Conservation (phyloP, 2,797 vertebrate species). For the Phrynocephalus forsythii region DNA sequence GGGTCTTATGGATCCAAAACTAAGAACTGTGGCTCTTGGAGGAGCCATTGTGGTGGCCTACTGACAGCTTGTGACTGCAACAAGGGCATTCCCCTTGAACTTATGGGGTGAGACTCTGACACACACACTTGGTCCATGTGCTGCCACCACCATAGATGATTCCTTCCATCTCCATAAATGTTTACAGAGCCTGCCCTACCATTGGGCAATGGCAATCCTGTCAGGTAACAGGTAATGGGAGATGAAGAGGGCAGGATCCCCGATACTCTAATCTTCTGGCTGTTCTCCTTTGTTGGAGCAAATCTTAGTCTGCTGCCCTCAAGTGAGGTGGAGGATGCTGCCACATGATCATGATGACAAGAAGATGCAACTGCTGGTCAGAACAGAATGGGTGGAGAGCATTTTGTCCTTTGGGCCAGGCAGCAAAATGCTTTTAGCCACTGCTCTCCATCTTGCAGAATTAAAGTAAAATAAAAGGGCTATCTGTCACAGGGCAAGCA, state of each 20-base stretch:
- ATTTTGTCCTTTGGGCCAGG: not conserved
- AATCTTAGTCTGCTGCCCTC: too few species aligned
- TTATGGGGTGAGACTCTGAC: too few species aligned
- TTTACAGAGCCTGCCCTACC: not conserved
- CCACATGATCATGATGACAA: not conserved
- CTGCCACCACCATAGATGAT: too few species aligned
- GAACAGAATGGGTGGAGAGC: not conserved
- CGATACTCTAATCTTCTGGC: not conserved
- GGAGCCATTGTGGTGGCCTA: not conserved
- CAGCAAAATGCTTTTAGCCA: too few species aligned
- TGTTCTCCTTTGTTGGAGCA: not conserved
- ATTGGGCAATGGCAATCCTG: not conserved
- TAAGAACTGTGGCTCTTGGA: not conserved
- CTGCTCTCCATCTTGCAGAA: too few species aligned
- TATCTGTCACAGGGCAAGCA: too few species aligned
- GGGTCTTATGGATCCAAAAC: too few species aligned
- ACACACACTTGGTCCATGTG: too few species aligned
- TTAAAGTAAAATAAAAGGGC: too few species aligned
- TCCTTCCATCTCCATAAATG: not conserved
- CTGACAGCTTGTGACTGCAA: too few species aligned
- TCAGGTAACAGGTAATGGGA: not conserved
- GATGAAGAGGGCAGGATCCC: not conserved
- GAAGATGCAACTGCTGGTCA: not conserved
- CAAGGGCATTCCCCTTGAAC: too few species aligned
- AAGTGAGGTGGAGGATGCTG: too few species aligned